A percentile compares a stretch with the other conserved stretches of the same genome.
These are phyloP conservation scores for Triplophysa tibetana DNA, from an alignment of 2,113 vertebrate species.

Conservation along the genomic window DNA sequence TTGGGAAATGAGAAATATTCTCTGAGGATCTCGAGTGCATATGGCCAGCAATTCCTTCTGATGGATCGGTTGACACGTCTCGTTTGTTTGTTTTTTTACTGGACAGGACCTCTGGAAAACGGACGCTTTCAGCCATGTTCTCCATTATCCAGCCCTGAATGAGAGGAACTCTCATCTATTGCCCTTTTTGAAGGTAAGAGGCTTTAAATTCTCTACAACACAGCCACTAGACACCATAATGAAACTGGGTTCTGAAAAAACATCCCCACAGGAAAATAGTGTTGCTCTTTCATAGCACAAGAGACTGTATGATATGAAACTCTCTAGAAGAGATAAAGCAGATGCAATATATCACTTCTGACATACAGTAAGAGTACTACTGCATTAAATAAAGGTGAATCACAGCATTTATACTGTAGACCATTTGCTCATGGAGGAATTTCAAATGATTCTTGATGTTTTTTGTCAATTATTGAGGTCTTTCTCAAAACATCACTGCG, in stretches of 20 bases:
- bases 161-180: conserved; percentile 38
- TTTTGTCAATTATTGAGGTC: too few relatives aligned
- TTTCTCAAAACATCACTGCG: too few relatives aligned
- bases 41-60: conserved; percentile 21
- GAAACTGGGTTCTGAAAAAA: conserved; percentile 2
- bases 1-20: conserved; percentile 60
- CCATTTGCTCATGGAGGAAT: too few relatives aligned
- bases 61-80: conserved; percentile 34
- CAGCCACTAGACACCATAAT: neutral
- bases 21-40: conserved; percentile 10
- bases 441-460: too few relatives aligned
- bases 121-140: neutral
- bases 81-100: conserved; percentile 6
- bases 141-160: conserved; percentile 1
- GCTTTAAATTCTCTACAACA: conserved; percentile 4
- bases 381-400: too few relatives aligned
- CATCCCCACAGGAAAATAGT: neutral
- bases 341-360: too few relatives aligned
- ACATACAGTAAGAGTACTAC: too few relatives aligned
- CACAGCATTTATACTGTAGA: too few relatives aligned
- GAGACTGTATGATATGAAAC: neutral
- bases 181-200: conserved; percentile 47
- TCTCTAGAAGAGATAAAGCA: neutral
- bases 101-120: conserved; percentile 41
- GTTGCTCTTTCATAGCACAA: neutral